Evolutionary conservation across 2,113 vertebrate genomes (phyloP), one percentile per base, ranked within the genome.

Genomic region (Nibea albiflora): DNA sequence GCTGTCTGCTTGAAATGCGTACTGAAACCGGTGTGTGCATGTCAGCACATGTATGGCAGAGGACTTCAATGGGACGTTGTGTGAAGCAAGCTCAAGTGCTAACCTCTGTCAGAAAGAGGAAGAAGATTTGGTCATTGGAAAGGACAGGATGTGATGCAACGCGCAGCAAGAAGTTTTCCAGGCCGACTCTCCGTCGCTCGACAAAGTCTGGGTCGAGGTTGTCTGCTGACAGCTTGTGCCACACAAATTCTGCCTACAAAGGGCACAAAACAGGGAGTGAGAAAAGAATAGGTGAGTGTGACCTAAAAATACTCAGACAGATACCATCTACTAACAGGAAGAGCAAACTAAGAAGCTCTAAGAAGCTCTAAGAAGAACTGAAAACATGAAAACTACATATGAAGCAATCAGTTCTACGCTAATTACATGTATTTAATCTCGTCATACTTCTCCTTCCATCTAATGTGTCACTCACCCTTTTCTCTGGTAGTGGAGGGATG

Each of bases 151-250:
- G 97, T 8, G 97, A 97, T 85, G 97, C 97, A 79, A 98, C 95
- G 53, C 97, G 97, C 75, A 99, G 83, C 65, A 98, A 93, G 84
- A 98, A 99, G 92, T 97, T 98, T 91, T 99, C 97, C 92, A 99
- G 94, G 58, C 97, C 97, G 0, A 98, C 96, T 83, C 97, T 94
- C 75, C 97, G 93, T 85, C 97, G 94, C 90, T 98, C 97, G 72
- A 99, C 97, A 91, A 99, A 98, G 89, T 99, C 97, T 3, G 97
- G 97, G 92, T 99, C 97, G 88, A 99, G 96, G 81, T 99, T 99
- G 92, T 99, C 97, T 31, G 97, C 97, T 15, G 97, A 96, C 19
- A 99, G 92, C 84, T 98, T 99, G 92, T 99, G 97, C 97, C 97
- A 99, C 87, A 97, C 96, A 85, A 99, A 98, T 94, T 99, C 97